Percentiles rank a stretch among this genome's conserved stretches.
These are phyloP conservation scores for Cyprinodon variegatus DNA, from an alignment of 2,113 vertebrate genomes.

Conservation along the genomic window DNA sequence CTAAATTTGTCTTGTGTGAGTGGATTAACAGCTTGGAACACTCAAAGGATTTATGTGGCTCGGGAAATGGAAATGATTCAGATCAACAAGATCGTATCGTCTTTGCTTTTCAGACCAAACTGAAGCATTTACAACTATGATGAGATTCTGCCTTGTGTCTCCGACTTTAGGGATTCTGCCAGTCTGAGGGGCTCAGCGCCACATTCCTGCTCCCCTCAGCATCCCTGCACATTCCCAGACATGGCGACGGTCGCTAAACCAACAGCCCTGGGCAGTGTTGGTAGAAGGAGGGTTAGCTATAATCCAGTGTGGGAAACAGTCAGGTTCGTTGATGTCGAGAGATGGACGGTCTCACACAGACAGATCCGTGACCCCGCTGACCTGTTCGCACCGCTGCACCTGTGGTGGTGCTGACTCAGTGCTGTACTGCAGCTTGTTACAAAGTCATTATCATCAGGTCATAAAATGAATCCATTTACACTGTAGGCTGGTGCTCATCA, in stretches of 20 bases:
- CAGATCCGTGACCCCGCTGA: not conserved
- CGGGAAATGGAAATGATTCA: not conserved
- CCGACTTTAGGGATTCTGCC: constrained; percentile 20
- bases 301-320: constrained; percentile 56
- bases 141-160: constrained; percentile 1
- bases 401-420: no score
- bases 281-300: constrained; percentile 46
- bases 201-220: constrained; percentile 54
- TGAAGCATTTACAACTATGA: not conserved
- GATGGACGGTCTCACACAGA: not conserved
- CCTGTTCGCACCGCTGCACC: not conserved
- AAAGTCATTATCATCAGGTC: no score
- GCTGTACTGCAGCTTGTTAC: no score
- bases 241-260: constrained; percentile 67
- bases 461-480: no score
- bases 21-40: not conserved
- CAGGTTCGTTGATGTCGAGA: not conserved
- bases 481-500: no score
- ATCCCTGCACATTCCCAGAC: constrained; percentile 70
- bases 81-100: not conserved
- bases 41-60: not conserved
- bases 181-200: constrained; percentile 28
- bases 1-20: not conserved
- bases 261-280: constrained; percentile 58
- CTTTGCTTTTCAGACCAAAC: not conserved